phyloP scores from a whole-genome alignment of 2,888 invertebrate species.

The Tribolium freemani region DNA sequence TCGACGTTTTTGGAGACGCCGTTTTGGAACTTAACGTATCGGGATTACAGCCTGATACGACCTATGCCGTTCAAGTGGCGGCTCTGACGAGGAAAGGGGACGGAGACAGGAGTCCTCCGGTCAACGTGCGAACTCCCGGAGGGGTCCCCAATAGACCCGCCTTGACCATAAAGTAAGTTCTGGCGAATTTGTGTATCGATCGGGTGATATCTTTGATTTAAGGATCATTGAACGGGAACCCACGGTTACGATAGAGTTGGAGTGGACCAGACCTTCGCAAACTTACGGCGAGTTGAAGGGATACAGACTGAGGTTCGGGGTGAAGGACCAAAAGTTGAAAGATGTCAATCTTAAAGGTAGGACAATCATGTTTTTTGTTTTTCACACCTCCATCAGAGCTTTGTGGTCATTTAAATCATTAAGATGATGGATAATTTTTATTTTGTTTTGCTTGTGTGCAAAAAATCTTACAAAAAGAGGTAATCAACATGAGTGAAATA shows the following conservation, averaged over 20 bases:
- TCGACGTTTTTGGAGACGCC: constrained; percentile 86
- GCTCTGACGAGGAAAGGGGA: constrained; percentile 97
- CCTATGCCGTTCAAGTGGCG: constrained; percentile 94
- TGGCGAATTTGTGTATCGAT: not conserved
- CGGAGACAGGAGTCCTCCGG: constrained; percentile 91
- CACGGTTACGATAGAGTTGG: constrained; percentile 89
- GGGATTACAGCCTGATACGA: constrained; percentile 94
- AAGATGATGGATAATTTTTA: no score
- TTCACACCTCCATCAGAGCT: no score
- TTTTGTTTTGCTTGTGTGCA: no score
- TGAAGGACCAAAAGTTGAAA: constrained; percentile 83
- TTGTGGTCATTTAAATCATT: no score
- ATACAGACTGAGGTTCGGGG: constrained; percentile 89
- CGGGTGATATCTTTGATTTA: constrained; percentile 51
- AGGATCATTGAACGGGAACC: constrained; percentile 90
- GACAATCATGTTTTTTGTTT: not conserved
- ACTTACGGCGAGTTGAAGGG: constrained; percentile 91
- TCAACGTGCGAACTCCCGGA: constrained; percentile 91
- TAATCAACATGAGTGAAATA: no score
- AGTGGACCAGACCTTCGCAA: constrained; percentile 92
- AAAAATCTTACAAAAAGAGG: no score
- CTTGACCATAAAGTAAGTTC: constrained; percentile 67
- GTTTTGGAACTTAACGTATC: constrained; percentile 86
- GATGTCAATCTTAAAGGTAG: constrained; percentile 79
- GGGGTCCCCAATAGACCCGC: constrained; percentile 91